Conservation (phyloP, 2,113 vertebrate genomes). For the Etheostoma cragini region DNA sequence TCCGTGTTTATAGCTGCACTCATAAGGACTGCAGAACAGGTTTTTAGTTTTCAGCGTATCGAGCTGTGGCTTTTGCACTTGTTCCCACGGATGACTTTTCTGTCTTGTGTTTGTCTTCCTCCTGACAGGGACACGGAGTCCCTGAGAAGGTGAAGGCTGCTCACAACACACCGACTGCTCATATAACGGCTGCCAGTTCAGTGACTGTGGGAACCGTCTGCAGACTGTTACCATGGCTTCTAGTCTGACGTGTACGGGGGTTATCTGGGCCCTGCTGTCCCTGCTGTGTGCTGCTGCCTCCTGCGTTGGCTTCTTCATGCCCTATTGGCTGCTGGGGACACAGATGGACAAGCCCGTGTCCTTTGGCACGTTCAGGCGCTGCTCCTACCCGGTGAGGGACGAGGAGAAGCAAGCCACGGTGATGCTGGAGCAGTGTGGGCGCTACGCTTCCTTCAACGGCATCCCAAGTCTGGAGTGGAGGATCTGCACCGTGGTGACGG, state of each 20-base stretch:
- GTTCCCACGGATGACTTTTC: conserved; percentile 21
- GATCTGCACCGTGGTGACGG: conserved; percentile 94
- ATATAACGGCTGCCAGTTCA: conserved; percentile 44
- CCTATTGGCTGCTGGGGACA: conserved; percentile 97
- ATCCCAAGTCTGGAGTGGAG: conserved; percentile 96
- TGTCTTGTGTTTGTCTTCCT: conserved; percentile 47
- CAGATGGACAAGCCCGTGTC: conserved; percentile 97
- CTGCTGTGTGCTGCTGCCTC: conserved; percentile 91
- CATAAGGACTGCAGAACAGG: not conserved
- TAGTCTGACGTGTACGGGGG: conserved; percentile 91
- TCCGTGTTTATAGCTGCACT: not conserved
- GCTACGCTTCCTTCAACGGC: conserved; percentile 95
- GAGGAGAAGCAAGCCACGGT: conserved; percentile 92
- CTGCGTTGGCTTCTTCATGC: conserved; percentile 99
- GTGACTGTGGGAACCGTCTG: conserved; percentile 48
- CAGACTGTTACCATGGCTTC: conserved; percentile 87
- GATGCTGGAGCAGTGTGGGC: conserved; percentile 98
- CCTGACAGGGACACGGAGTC: conserved; percentile 69
- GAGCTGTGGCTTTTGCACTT: not conserved
- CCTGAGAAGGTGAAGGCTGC: conserved; percentile 69
- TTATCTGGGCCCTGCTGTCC: conserved; percentile 93
- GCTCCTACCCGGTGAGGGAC: conserved; percentile 94
- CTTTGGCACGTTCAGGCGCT: conserved; percentile 96
- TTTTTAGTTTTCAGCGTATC: conserved; percentile 13
- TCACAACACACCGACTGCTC: conserved; percentile 58